These are phyloP conservation scores for Drosophila arawakana DNA, from an alignment of 1,140 invertebrate species.

Conservation along the genomic window DNA sequence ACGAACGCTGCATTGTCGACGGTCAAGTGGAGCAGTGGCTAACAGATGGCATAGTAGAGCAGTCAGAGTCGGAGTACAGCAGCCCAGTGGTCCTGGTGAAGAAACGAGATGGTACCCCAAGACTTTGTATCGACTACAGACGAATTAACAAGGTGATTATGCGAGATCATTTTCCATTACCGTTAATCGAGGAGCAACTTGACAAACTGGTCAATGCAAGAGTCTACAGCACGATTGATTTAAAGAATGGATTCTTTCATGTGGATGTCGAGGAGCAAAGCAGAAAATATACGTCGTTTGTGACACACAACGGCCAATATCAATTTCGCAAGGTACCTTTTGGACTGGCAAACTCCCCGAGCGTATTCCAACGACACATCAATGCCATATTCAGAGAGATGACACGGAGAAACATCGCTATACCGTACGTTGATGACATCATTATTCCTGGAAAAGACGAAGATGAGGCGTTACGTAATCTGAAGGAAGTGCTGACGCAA, in stretches of 20 bases:
- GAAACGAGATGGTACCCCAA: not conserved
- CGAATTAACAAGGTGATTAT: constrained; percentile 10
- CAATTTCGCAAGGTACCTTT: constrained; percentile 6
- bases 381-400: no score
- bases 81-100: constrained; percentile 25
- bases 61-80: constrained; percentile 13
- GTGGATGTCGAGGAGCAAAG: constrained; percentile 3
- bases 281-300: constrained; percentile 22
- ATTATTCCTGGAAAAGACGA: constrained; percentile 17
- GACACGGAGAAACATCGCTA: constrained; percentile 6
- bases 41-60: constrained; percentile 2
- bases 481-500: constrained; percentile 17
- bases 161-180: constrained; percentile 13
- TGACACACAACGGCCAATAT: constrained; percentile 16
- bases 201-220: constrained; percentile 10
- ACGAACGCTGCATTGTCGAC: not conserved
- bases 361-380: constrained; percentile 1
- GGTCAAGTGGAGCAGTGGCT: not conserved
- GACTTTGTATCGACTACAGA: constrained; percentile 16
- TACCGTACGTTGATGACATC: constrained; percentile 15
- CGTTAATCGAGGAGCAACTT: constrained; percentile 12
- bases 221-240: constrained; percentile 14
- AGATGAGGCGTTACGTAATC: not conserved
- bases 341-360: constrained; percentile 5
- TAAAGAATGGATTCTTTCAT: constrained; percentile 17